Conservation (phyloP, 2,113 vertebrate genomes). For the Apaloderma vittatum region DNA sequence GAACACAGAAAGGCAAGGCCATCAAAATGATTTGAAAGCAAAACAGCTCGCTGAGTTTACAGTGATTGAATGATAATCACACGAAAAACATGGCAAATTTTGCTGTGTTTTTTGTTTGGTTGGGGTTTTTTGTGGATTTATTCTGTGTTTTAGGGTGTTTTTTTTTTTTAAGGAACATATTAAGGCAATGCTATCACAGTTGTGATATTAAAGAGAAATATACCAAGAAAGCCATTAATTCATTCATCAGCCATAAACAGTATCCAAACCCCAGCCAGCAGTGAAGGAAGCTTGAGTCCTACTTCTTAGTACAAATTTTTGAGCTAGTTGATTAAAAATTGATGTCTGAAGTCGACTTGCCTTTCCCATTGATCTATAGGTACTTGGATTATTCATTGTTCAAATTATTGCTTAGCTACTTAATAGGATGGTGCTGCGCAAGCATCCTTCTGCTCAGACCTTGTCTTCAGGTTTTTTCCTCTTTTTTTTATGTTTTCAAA, state of each 20-base stretch:
- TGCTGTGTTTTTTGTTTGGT: background rate
- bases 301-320: background rate
- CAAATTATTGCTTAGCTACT: background rate
- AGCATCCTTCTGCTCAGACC: background rate
- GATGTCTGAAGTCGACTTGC: background rate
- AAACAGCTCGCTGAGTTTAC: background rate
- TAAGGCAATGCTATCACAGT: background rate
- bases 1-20: background rate
- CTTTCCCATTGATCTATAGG: background rate
- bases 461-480: background rate
- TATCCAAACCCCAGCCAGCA: background rate
- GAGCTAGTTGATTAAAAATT: background rate
- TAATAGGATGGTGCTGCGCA: fast-evolving
- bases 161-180: background rate
- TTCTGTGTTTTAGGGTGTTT: no score
- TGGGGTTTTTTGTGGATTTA: no score
- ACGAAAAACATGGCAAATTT: background rate
- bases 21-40: background rate
- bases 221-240: background rate
- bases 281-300: background rate
- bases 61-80: background rate
- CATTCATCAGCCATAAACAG: background rate
- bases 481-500: background rate
- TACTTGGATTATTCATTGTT: background rate
- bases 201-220: background rate